A percentile compares a stretch with the other conserved stretches of the same genome.
Conservation (phyloP, 2,888 invertebrate genomes). For the Tuta absoluta region DNA sequence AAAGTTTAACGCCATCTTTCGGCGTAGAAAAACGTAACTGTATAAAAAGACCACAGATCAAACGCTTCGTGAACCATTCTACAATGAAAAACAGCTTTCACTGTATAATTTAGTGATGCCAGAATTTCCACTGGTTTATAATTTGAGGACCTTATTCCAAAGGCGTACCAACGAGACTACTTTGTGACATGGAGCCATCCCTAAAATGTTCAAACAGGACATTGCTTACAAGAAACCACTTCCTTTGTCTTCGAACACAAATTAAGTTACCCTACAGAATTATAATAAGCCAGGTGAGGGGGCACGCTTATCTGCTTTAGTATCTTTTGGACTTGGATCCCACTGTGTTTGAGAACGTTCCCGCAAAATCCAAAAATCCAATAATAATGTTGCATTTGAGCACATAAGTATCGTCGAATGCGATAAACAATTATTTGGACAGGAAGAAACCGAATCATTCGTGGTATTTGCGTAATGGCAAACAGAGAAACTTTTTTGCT, state of each 20-base stretch:
- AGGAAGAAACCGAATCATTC: conserved; percentile 15
- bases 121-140: neutral
- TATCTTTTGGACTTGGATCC: conserved; percentile 34
- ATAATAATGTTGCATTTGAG: neutral
- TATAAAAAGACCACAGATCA: no score
- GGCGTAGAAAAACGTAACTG: no score
- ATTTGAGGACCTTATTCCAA: conserved; percentile 28
- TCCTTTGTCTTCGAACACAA: conserved; percentile 71
- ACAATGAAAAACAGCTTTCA: neutral
- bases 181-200: conserved; percentile 41
- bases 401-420: neutral
- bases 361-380: neutral
- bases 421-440: conserved; percentile 1
- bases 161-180: conserved; percentile 11
- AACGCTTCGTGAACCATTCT: no score
- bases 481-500: neutral
- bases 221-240: conserved; percentile 59
- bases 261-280: conserved; percentile 67
- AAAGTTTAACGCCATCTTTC: no score
- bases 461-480: conserved; percentile 1
- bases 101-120: neutral
- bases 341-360: neutral
- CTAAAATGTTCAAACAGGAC: conserved; percentile 57
- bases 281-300: conserved; percentile 56
- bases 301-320: conserved; percentile 39